Conservation (phyloP, 2,888 invertebrate species). For the Operophtera brumata region DNA sequence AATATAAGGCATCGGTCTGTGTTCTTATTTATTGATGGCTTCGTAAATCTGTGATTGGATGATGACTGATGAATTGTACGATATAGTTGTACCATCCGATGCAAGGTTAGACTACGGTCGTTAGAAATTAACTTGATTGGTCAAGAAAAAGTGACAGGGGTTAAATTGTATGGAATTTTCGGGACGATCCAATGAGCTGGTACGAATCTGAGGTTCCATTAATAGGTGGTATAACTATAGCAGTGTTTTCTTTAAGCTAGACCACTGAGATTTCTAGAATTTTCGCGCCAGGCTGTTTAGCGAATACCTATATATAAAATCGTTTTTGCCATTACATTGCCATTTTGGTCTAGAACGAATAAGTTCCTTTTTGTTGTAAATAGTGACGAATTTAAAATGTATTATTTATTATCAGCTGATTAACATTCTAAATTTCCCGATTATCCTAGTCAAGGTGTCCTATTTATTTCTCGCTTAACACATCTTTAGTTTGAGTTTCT, state of each 20-base stretch:
- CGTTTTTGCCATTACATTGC: constrained; percentile 78
- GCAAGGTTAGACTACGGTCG: neutral
- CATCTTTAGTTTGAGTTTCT: constrained; percentile 62
- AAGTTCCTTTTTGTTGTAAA: constrained; percentile 79
- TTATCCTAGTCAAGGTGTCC: constrained; percentile 77
- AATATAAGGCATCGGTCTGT: constrained; percentile 4
- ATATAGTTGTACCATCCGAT: neutral
- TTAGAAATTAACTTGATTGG: neutral
- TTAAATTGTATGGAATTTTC: neutral
- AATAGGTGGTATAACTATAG: constrained; percentile 10
- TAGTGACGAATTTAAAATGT: constrained; percentile 74
- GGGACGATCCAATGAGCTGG: too few species aligned
- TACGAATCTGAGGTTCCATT: neutral
- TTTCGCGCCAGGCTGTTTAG: constrained; percentile 61
- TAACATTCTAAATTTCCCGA: constrained; percentile 70
- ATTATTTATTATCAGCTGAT: constrained; percentile 69
- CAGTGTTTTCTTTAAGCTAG: constrained; percentile 42
- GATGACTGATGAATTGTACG: constrained; percentile 17
- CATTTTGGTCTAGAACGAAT: constrained; percentile 77
- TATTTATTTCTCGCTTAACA: constrained; percentile 69
- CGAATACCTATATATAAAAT: constrained; percentile 56
- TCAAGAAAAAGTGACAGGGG: neutral
- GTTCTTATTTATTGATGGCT: constrained; percentile 20
- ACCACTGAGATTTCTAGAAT: constrained; percentile 48
- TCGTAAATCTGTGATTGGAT: constrained; percentile 11